Evolutionary conservation across 1,140 invertebrate species (phyloP).

Genomic region (Pectinophora gossypiella): DNA sequence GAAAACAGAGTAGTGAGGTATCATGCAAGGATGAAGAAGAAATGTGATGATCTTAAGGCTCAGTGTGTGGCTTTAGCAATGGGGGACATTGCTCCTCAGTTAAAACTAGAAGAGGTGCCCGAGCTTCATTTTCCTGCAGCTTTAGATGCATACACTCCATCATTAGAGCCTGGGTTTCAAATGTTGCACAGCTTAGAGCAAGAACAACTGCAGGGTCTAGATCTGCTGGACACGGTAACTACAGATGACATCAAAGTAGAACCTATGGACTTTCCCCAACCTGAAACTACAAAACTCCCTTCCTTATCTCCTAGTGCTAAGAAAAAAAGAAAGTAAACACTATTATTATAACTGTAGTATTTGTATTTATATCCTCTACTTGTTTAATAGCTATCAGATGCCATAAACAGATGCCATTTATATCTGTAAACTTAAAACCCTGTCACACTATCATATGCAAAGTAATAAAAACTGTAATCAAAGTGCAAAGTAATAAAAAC

Average conservation of each 20-base stretch:
- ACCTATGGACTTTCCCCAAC: slow-evolving; percentile 55
- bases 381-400: no score
- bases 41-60: slow-evolving; percentile 44
- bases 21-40: slow-evolving; percentile 50
- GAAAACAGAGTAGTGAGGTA: slow-evolving; percentile 54
- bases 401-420: no score
- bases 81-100: slow-evolving; percentile 53
- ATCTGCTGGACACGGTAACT: slow-evolving; percentile 53
- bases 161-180: slow-evolving; percentile 69
- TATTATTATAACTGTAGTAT: neutral
- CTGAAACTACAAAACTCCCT: slow-evolving; percentile 42
- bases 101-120: slow-evolving; percentile 68
- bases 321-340: slow-evolving; percentile 63
- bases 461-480: no score
- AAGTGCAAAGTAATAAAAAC: no score
- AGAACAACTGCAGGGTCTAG: slow-evolving; percentile 63
- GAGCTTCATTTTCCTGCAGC: slow-evolving; percentile 71
- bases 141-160: slow-evolving; percentile 65
- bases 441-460: no score
- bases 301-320: slow-evolving; percentile 59
- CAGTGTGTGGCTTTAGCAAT: slow-evolving; percentile 55
- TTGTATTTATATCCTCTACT: no score
- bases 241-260: slow-evolving; percentile 64
- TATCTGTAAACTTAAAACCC: no score
- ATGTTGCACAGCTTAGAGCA: slow-evolving; percentile 71